phyloP scores from a whole-genome alignment of 2,797 vertebrate species.

The Helarctos malayanus region DNA sequence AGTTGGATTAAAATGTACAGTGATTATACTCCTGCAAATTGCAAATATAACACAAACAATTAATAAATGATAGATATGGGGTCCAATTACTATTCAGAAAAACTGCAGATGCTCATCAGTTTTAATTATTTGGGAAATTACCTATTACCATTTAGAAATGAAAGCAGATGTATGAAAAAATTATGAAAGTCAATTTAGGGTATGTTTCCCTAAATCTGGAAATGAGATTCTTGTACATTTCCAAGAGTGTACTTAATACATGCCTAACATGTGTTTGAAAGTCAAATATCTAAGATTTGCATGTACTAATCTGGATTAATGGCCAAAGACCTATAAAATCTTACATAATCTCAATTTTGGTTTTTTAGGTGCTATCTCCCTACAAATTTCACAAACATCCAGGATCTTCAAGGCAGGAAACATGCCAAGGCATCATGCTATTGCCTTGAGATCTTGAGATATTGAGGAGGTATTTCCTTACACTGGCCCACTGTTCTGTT shows the following conservation, averaged over 20 bases:
- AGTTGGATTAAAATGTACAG: conserved; percentile 30
- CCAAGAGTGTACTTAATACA: not conserved
- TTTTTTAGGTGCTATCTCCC: not conserved
- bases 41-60: conserved; percentile 63
- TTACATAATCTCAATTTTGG: not conserved
- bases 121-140: conserved; percentile 61
- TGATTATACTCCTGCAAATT: conserved; percentile 62
- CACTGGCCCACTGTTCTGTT: not conserved
- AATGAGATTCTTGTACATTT: not conserved
- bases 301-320: not conserved
- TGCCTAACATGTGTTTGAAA: conserved; percentile 7
- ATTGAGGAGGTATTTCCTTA: not conserved
- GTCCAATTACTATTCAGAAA: conserved; percentile 53
- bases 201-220: not conserved
- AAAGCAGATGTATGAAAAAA: not conserved
- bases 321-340: not conserved
- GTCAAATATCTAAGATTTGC: conserved; percentile 27
- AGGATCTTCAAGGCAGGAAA: not conserved
- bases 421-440: not conserved
- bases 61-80: not conserved
- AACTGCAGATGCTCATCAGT: not conserved
- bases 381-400: not conserved
- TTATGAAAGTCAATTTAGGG: not conserved
- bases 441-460: not conserved
- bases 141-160: conserved; percentile 64